These are phyloP conservation scores for Melieria picta DNA, from an alignment of 2,888 invertebrate genomes.

Conservation along the genomic window DNA sequence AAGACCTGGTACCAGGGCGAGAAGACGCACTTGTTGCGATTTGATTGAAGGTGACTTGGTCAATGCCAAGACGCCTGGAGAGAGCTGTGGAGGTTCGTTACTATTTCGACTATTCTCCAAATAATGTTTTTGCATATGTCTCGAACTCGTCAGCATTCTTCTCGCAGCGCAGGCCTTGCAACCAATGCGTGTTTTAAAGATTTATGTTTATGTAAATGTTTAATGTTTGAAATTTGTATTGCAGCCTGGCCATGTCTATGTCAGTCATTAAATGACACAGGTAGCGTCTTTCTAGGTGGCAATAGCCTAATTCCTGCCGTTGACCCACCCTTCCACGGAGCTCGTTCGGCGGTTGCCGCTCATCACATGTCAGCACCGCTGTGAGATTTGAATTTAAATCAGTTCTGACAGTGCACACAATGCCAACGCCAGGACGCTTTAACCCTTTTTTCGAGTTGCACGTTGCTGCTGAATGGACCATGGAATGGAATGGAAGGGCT, in stretches of 20 bases:
- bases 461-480: slow-evolving; percentile 17
- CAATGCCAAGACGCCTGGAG: no score
- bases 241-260: no score
- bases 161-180: no score
- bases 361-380: slow-evolving; percentile 18
- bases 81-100: no score
- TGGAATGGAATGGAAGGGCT: slow-evolving; percentile 13
- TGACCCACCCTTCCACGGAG: neutral
- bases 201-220: no score
- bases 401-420: slow-evolving; percentile 27
- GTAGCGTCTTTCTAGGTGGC: neutral
- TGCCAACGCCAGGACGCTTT: slow-evolving; percentile 7
- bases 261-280: neutral
- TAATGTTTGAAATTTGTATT: no score
- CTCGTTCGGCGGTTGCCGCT: neutral
- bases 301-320: slow-evolving; percentile 30
- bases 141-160: no score
- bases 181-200: no score
- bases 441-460: slow-evolving; percentile 21
- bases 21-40: no score
- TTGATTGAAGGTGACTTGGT: no score
- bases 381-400: slow-evolving; percentile 35
- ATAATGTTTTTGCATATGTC: neutral
- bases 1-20: no score
- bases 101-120: neutral